Evolutionary conservation across 2,113 vertebrate species (phyloP).

Genomic region (Orientallactaga bullata): DNA sequence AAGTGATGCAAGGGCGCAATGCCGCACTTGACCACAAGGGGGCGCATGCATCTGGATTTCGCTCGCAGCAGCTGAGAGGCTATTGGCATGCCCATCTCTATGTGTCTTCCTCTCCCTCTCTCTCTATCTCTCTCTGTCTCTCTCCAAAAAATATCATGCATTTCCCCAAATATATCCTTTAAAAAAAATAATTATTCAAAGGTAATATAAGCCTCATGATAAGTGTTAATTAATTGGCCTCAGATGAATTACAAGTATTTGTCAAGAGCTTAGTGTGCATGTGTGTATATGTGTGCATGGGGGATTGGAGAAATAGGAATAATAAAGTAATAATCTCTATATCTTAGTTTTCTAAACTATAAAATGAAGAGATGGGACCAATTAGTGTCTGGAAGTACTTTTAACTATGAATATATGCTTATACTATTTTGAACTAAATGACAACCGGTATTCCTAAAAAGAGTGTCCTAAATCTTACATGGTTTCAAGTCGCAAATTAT

Average conservation of each 20-base stretch:
- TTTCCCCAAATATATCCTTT: conserved; percentile 13
- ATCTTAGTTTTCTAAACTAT: not conserved
- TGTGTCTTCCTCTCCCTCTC: no score
- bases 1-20: no score
- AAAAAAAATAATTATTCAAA: conserved; percentile 43
- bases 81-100: no score
- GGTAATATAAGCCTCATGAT: not conserved
- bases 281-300: not conserved
- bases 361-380: not conserved
- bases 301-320: not conserved
- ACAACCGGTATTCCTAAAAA: not conserved
- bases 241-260: not conserved
- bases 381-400: conserved; percentile 7
- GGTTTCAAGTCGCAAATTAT: conserved; percentile 86
- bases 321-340: not conserved
- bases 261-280: not conserved
- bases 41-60: no score
- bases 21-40: no score
- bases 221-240: not conserved
- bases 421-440: not conserved
- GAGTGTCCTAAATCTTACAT: conserved; percentile 58
- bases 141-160: no score
- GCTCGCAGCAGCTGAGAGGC: no score
- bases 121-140: no score
- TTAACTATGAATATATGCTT: conserved; percentile 7